Percentiles rank a stretch among this genome's conserved stretches.
Evolutionary conservation across 2,888 invertebrate genomes (phyloP).

Genomic region (Scaptomyza cyrtandrae): DNA sequence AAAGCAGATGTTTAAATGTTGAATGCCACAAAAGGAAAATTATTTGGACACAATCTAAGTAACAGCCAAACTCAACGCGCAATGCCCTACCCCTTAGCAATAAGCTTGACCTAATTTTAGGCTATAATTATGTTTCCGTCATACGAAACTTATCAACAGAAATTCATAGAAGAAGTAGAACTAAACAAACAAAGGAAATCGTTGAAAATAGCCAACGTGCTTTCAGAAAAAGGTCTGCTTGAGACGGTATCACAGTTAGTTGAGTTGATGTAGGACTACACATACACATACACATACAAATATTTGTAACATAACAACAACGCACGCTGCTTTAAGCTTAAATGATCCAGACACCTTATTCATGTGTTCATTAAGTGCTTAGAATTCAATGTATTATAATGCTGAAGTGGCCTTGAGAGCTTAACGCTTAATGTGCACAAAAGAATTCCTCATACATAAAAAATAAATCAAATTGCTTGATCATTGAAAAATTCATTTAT

Average conservation of each 20-base stretch:
- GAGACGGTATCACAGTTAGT: constrained; percentile 6
- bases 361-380: too few relatives aligned
- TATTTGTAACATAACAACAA: constrained; percentile 3
- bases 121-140: constrained; percentile 60
- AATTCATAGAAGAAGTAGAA: constrained; percentile 26
- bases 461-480: background rate
- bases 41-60: constrained; percentile 48
- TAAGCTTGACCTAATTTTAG: constrained; percentile 36
- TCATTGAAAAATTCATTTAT: background rate
- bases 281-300: background rate
- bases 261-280: background rate
- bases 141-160: constrained; percentile 49
- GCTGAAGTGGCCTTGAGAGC: constrained; percentile 1
- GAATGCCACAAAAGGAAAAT: constrained; percentile 49
- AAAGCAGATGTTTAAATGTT: constrained; percentile 55
- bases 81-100: background rate
- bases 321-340: background rate
- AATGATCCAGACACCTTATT: background rate
- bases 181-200: constrained; percentile 22
- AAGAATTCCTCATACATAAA: background rate
- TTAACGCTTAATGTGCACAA: background rate
- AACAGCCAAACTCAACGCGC: constrained; percentile 3
- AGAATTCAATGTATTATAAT: constrained; percentile 1
- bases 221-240: background rate
- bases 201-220: constrained; percentile 24